A percentile compares a stretch with the other conserved stretches of the same genome.
Evolutionary conservation across 2,888 invertebrate species (phyloP).

Genomic region (Caenorhabditis sp.): DNA sequence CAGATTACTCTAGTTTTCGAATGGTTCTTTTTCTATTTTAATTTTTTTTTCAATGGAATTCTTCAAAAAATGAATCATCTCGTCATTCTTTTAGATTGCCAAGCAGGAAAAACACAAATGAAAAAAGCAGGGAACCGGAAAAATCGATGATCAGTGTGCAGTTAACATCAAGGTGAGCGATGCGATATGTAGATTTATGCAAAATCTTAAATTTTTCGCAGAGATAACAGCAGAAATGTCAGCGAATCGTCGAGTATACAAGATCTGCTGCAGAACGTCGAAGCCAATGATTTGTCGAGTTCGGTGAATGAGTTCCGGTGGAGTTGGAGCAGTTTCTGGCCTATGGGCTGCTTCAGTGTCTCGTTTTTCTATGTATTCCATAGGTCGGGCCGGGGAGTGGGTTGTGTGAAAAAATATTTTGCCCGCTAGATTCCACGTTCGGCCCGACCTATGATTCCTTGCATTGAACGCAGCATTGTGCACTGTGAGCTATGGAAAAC

Average conservation of each 20-base stretch:
- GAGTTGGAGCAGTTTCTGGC: conserved; percentile 90
- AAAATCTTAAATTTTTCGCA: conserved; percentile 13
- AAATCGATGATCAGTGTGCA: conserved; percentile 43
- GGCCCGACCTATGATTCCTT: too few species aligned
- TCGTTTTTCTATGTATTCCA: too few species aligned
- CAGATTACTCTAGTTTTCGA: not conserved
- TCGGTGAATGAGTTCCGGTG: conserved; percentile 87
- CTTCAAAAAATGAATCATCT: not conserved
- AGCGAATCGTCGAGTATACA: conserved; percentile 63
- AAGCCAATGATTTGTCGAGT: conserved; percentile 59
- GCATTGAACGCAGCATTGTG: not conserved
- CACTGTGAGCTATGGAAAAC: not conserved
- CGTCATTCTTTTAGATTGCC: too few species aligned
- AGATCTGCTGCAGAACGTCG: conserved; percentile 57
- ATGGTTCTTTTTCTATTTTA: too few species aligned
- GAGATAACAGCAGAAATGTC: conserved; percentile 44
- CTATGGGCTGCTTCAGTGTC: conserved; percentile 95
- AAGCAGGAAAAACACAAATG: conserved; percentile 11
- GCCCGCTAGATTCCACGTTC: too few species aligned
- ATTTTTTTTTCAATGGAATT: not conserved
- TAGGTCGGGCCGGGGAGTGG: too few species aligned
- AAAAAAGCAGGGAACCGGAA: not conserved
- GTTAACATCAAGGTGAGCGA: conserved; percentile 31
- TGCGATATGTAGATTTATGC: too few species aligned
- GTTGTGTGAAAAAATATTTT: too few species aligned